These are phyloP conservation scores for Selene dorsalis DNA, from an alignment of 2,797 vertebrate genomes.

Conservation along the genomic window DNA sequence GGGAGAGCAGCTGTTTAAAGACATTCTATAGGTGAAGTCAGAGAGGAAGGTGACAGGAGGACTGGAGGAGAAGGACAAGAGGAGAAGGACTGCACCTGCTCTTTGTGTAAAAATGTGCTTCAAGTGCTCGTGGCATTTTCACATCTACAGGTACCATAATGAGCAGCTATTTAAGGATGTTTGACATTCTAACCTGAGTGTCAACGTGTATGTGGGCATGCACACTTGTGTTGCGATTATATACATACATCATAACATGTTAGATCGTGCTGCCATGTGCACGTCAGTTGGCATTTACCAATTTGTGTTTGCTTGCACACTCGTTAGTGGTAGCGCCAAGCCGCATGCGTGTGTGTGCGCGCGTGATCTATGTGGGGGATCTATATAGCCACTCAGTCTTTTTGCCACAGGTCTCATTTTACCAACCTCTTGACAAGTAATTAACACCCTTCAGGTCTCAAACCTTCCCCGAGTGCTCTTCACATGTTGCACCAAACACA, in stretches of 20 bases:
- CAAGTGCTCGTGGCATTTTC: slow-evolving; percentile 45
- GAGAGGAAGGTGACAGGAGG: slow-evolving; percentile 27
- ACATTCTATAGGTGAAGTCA: slow-evolving; percentile 27
- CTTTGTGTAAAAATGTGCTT: slow-evolving; percentile 31
- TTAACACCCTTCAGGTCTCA: slow-evolving; percentile 77
- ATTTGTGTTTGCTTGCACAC: slow-evolving; percentile 8
- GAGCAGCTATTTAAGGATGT: slow-evolving; percentile 51
- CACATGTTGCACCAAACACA: slow-evolving; percentile 66
- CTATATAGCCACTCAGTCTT: slow-evolving; percentile 46
- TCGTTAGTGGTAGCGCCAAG: not conserved
- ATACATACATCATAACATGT: slow-evolving; percentile 14
- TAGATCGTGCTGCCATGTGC: slow-evolving; percentile 1
- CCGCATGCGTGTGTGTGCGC: slow-evolving; percentile 10
- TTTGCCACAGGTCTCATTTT: slow-evolving; percentile 71
- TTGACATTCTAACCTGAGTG: slow-evolving; percentile 46
- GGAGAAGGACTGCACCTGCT: slow-evolving; percentile 56
- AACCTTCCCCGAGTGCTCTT: slow-evolving; percentile 69
- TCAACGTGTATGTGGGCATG: slow-evolving; percentile 4
- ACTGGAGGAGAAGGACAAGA: too few relatives aligned
- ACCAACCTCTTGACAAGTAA: slow-evolving; percentile 83
- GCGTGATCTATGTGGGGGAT: slow-evolving; percentile 29
- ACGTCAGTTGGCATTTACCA: slow-evolving; percentile 25
- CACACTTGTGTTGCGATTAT: not conserved
- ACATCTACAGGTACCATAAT: slow-evolving; percentile 46
- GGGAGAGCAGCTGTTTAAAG: slow-evolving; percentile 40